A percentile compares a stretch with the other conserved stretches of the same genome.
Conservation (phyloP, 2,113 vertebrate genomes). For the Sinocyclocheilus rhinocerous region DNA sequence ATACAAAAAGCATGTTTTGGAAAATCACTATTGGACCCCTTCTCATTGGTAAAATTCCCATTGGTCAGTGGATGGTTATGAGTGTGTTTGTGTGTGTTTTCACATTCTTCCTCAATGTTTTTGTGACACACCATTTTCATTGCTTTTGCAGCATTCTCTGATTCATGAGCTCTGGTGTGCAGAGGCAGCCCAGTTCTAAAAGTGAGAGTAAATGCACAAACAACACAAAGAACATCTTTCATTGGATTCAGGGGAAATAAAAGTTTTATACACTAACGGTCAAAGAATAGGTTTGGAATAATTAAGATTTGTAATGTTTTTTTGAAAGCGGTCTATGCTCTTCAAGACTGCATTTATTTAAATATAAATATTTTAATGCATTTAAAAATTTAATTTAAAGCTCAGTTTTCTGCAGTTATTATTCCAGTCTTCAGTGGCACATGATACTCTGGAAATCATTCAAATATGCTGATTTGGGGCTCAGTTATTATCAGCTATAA, state of each 20-base stretch:
- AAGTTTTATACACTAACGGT: background rate
- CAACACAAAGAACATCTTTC: background rate
- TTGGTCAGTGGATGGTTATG: background rate
- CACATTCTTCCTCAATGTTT: background rate
- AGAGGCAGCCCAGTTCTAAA: background rate
- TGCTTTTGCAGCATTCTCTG: background rate
- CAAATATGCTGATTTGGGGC: too few species aligned
- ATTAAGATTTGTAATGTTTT: too few species aligned
- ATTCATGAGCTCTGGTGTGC: background rate
- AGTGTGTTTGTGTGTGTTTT: background rate
- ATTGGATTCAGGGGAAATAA: background rate
- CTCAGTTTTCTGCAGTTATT: too few species aligned
- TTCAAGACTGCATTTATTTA: too few species aligned
- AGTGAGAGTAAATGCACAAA: background rate
- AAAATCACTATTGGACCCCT: background rate
- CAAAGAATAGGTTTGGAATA: too few species aligned
- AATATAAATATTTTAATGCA: too few species aligned
- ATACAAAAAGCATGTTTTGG: background rate
- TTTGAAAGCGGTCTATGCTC: too few species aligned
- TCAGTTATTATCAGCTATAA: too few species aligned
- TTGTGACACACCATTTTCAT: background rate
- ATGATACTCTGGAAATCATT: too few species aligned
- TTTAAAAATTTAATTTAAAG: too few species aligned
- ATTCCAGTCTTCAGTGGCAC: too few species aligned
- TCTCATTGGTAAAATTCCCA: too few species aligned